Evolutionary conservation across 92 coral and sea anemone species (phyloP).

Genomic region (Zoanthus sansibaricus): DNA sequence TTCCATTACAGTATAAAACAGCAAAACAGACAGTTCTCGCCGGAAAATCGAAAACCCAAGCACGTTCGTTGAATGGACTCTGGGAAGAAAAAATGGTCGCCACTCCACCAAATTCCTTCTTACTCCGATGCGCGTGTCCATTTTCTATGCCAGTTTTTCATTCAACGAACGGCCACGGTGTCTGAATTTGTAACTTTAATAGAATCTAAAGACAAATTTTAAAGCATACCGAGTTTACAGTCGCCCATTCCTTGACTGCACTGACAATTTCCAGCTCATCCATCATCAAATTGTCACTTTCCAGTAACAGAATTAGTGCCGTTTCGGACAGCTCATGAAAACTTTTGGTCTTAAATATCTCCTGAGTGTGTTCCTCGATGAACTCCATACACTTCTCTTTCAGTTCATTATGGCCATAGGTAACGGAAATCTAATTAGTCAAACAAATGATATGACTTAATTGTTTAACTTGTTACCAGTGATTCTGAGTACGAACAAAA

Average conservation of each 20-base stretch:
- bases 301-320: constrained; percentile 70
- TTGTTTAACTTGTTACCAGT: too few species aligned
- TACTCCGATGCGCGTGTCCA: too few species aligned
- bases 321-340: constrained; percentile 94
- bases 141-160: too few species aligned
- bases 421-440: constrained; percentile 82
- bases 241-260: constrained; percentile 97
- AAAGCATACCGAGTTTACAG: constrained; percentile 89
- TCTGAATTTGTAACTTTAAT: neutral
- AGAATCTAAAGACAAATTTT: too few species aligned
- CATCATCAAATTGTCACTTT: constrained; percentile 89
- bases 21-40: neutral
- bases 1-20: neutral
- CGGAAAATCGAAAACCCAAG: too few species aligned
- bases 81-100: too few species aligned
- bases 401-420: constrained; percentile 85
- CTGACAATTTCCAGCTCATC: constrained; percentile 88
- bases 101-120: too few species aligned
- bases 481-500: too few species aligned
- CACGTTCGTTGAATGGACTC: too few species aligned
- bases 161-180: too few species aligned
- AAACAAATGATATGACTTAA: too few species aligned
- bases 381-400: constrained; percentile 84
- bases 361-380: constrained; percentile 85
- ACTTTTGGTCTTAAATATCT: constrained; percentile 90